These are phyloP conservation scores for Phasianus colchicus DNA, from an alignment of 2,113 vertebrate genomes.

Conservation along the genomic window DNA sequence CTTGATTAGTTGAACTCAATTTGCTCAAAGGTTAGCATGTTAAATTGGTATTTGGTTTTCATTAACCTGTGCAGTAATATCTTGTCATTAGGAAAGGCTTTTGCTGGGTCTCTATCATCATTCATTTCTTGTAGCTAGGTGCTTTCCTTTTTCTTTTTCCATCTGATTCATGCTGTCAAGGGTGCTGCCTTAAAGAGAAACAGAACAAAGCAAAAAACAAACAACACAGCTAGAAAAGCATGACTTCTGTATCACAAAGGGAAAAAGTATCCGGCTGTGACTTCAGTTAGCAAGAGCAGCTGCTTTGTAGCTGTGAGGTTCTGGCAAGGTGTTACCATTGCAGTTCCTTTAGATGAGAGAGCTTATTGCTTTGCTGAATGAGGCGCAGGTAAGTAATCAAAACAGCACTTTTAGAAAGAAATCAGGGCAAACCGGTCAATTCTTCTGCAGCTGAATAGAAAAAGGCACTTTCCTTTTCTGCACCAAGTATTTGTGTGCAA, in stretches of 20 bases:
- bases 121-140: conserved; percentile 62
- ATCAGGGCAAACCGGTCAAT: background rate
- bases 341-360: background rate
- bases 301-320: background rate
- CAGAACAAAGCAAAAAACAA: background rate
- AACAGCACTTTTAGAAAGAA: background rate
- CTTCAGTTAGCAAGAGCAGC: background rate
- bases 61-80: conserved; percentile 74
- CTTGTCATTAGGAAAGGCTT: conserved; percentile 69
- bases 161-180: background rate
- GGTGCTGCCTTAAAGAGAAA: background rate
- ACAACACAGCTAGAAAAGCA: no score
- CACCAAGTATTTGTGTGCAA: background rate
- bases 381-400: background rate
- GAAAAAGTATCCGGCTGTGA: background rate
- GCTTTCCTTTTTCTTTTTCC: background rate
- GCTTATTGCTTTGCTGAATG: background rate
- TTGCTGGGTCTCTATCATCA: conserved; percentile 50
- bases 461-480: background rate
- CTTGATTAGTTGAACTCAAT: conserved; percentile 77
- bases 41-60: conserved; percentile 77
- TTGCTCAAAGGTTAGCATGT: conserved; percentile 74
- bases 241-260: background rate
- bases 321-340: background rate
- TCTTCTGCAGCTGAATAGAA: background rate